A percentile compares a stretch with the other conserved stretches of the same genome.
These are phyloP conservation scores for Nipponacmea schrenckii DNA, from an alignment of 2,888 invertebrate genomes.

Conservation along the genomic window DNA sequence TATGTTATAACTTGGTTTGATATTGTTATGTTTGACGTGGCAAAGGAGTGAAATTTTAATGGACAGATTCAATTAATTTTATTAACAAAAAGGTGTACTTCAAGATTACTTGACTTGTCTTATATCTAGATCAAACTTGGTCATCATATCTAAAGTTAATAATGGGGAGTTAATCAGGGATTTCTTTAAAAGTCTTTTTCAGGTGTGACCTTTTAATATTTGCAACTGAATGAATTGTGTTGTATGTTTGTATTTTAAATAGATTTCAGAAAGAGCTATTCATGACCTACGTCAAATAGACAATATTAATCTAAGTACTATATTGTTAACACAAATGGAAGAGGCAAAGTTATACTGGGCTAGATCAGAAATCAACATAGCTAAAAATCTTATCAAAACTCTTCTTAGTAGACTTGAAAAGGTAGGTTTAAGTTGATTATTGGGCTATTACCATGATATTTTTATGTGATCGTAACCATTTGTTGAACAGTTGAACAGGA, in stretches of 20 bases:
- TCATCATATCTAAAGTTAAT: no score
- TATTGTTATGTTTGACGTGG: neutral
- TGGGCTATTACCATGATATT: no score
- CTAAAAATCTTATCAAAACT: constrained; percentile 56
- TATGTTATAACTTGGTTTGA: constrained; percentile 19
- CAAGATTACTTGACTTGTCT: no score
- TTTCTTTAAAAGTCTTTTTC: no score
- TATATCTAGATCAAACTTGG: no score
- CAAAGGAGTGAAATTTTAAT: neutral
- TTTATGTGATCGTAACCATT: no score
- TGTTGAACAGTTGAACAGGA: no score
- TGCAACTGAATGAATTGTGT: neutral
- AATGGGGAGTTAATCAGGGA: no score
- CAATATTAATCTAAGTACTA: constrained; percentile 24
- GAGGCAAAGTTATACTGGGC: constrained; percentile 65
- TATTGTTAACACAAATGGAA: constrained; percentile 51
- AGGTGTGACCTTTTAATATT: no score
- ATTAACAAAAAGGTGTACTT: no score
- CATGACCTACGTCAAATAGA: constrained; percentile 39
- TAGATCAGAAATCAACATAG: constrained; percentile 58
- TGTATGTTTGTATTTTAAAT: constrained; percentile 9
- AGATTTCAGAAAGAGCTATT: constrained; percentile 59
- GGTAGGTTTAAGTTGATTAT: constrained; percentile 33
- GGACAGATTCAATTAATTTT: neutral
- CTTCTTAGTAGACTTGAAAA: constrained; percentile 46